These are phyloP conservation scores for Palythoa heliodiscus DNA, from an alignment of 92 coral and sea anemone species.

Conservation along the genomic window DNA sequence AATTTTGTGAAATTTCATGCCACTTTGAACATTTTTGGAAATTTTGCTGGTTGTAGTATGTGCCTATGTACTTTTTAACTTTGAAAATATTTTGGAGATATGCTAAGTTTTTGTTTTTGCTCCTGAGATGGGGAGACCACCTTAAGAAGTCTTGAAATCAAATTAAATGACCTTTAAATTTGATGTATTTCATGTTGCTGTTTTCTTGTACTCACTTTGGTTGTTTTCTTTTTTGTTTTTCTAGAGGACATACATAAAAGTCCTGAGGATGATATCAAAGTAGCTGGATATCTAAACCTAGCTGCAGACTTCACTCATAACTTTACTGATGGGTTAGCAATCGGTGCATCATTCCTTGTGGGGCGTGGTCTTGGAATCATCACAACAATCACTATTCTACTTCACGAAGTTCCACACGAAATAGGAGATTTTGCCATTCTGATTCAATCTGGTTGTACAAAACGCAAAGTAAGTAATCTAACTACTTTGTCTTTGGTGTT, in stretches of 20 bases:
- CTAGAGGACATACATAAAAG: constrained; percentile 24
- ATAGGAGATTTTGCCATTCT: constrained; percentile 99
- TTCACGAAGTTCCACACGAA: constrained; percentile 98
- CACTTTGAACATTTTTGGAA: no score
- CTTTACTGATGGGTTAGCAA: constrained; percentile 98
- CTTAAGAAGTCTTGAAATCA: no score
- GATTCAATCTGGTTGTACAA: constrained; percentile 94
- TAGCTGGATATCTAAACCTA: constrained; percentile 95
- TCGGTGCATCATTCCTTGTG: constrained; percentile 97
- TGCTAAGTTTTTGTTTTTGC: no score
- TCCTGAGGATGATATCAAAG: constrained; percentile 82
- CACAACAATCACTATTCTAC: constrained; percentile 91
- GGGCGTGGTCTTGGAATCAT: constrained; percentile 91
- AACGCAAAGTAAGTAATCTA: constrained; percentile 70
- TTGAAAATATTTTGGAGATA: no score
- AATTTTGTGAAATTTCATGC: no score
- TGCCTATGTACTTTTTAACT: no score
- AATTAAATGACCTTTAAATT: no score
- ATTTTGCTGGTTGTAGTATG: no score
- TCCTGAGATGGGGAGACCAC: no score
- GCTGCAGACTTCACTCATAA: constrained; percentile 99
- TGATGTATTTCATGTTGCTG: no score
- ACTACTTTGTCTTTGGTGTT: no score
- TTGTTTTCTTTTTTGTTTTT: constrained; percentile 15
- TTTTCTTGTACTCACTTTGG: no score